Base-by-base conservation (phyloP, 2,113 vertebrate species). In the Gambusia holbrooki region DNA sequence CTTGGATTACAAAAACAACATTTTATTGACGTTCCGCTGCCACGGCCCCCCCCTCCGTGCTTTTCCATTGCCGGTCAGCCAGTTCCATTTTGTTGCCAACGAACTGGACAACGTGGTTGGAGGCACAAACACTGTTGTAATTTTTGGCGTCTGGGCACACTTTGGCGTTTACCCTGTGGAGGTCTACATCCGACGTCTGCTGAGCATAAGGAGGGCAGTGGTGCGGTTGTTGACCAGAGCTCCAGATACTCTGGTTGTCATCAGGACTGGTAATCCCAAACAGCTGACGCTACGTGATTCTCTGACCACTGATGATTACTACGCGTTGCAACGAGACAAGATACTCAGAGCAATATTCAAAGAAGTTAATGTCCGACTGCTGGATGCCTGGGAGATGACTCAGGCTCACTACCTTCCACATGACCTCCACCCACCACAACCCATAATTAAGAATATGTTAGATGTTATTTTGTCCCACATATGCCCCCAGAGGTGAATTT, bases 351-450 rank as follows among this genome's bases (percentile, higher is more conserved):
- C 93, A 73, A 94, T 98, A 95, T 98, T 98, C 91, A 94, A 90
- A 87, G 95, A 95, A 66, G 80, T 97, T 71, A 93, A 94, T 3
- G 95, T 98, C 33, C 91, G 90, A 75, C 90, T 98, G 70, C 94
- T 99, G 71, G 96, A 99, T 62, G 97, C 97, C 37, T 98, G 97
- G 97, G 96, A 98, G 83, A 99, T 98, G 96, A 94, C 92, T 0
- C 68, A 97, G 62, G 96, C 97, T 63, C 96, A 98, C 82, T 87
- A 95, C 64, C 92, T 95, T 62, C 96, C 96, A 0, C 96, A 98
- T 84, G 89, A 89, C 45, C 91, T 98, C 73, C 97, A 98, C 78
- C 97, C 97, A 30, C 86, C 94, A 22, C 93, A 94, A 63, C 67
- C 96, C 5, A 97, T 99, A 54, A 90, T 99, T 69, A 96, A 96